Conservation (phyloP, 2,113 vertebrate genomes). For the Tupaia chinensis region DNA sequence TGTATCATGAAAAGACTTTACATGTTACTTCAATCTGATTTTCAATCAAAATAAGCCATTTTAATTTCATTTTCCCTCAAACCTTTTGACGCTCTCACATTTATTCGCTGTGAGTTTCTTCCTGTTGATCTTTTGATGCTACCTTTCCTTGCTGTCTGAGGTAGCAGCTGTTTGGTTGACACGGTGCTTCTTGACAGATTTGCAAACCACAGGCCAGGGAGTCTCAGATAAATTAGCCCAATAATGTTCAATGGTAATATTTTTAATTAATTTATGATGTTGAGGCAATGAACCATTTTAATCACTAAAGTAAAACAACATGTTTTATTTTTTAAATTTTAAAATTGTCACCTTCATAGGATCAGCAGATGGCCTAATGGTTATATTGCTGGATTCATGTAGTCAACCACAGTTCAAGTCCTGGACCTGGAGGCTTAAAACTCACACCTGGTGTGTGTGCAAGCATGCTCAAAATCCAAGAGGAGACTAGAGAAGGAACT, state of each 20-base stretch:
- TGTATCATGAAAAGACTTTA: too few relatives aligned
- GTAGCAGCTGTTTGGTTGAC: not conserved
- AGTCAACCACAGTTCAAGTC: too few relatives aligned
- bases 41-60: too few relatives aligned
- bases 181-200: not conserved
- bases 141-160: not conserved
- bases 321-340: not conserved
- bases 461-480: too few relatives aligned
- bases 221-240: not conserved
- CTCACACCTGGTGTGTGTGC: too few relatives aligned
- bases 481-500: too few relatives aligned
- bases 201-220: not conserved
- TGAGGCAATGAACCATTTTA: not conserved
- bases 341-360: not conserved
- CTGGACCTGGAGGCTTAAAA: too few relatives aligned
- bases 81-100: too few relatives aligned
- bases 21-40: too few relatives aligned
- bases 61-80: too few relatives aligned
- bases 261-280: not conserved
- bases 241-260: not conserved
- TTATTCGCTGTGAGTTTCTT: not conserved
- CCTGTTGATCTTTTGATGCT: not conserved
- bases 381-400: too few relatives aligned
- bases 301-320: fast-evolving
- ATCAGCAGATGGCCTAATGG: too few relatives aligned